Evolutionary conservation across 2,113 vertebrate species (phyloP), one percentile per base, ranked within the genome.

Genomic region (Dromiciops gliroides): DNA sequence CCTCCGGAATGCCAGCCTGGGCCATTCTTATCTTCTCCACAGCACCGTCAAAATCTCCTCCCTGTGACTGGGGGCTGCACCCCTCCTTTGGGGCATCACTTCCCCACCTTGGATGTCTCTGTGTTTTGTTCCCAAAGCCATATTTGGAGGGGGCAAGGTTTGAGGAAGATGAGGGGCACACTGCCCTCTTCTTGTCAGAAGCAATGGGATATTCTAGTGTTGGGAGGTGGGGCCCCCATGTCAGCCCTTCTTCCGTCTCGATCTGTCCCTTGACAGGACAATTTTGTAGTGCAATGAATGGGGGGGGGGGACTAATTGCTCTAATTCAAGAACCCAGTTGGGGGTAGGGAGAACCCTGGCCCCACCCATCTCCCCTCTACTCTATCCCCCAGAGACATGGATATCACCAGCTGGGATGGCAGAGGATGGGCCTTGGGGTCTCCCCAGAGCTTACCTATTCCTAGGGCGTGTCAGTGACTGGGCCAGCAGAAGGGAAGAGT

Each of bases 41-140:
- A 99, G 99, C 52, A 98, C 98, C 48, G 98, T 99, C 97, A 99
- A 99, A 96, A 99, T 99, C 97, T 99, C 99, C 92, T 99, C 99
- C 97, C 98, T 99, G 98, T 99, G 99, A 99, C 67, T 91, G 94
- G 51, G 25, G 48, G 48, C 90, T 67, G 56, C 89, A 22, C 51
- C 89, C n/a, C 90, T 91, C 90, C 89, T 95, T 92, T 95, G 90
- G 90, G 92, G 94, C 52, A 89, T 28, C 24, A 6, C 24, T 49
- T 95, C 89, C 95, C 89, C 11, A 93, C 95, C 95, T 89, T 90
- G 91, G 94, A 89, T 56, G 53, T 92, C 89, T 97, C 95, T 92
- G 44, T 48, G 44, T 89, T 89, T 89, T 48, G 48, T 97, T 97
- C 97, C 96, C 96, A 97, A 98, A 98, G 97, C 97, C 96, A 97